Evolutionary conservation across 2,888 invertebrate species (phyloP), one percentile per base, ranked within the genome.

Genomic region (Drosophila paranaensis): DNA sequence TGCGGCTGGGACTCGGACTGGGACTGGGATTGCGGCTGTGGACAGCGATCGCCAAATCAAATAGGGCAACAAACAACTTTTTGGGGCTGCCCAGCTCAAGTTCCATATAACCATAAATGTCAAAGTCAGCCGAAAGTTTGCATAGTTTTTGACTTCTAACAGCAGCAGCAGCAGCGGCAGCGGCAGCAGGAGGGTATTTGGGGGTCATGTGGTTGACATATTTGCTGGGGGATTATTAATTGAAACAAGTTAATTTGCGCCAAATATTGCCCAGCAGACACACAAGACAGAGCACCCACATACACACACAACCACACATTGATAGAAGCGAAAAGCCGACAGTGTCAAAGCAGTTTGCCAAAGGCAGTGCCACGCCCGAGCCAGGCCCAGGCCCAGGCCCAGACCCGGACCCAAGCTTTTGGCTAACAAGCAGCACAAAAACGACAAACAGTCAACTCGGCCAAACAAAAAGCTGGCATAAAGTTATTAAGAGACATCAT

Each of bases 191-290:
- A 9, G 30, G 27, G 16, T 13, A 33, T n/a, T 35, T 10, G 39
- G 51, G 46, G 72, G 76, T 75, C 81, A 81, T 82, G 76, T 78
- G 85, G 88, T 90, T 91, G 91, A 91, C 91, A 91, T 91, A 91
- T 91, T 86, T 90, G 90, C 90, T 88, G 81, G 89, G 85, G 91
- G 90, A 91, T 91, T 91, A 91, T 91, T 91, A 91, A 91, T 91
- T 91, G 91, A 90, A 90, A 91, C 90, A 91, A 91, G 91, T 91
- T 91, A 91, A 91, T 91, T 91, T 92, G 82, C 82, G 83, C 91
- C 83, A 86, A 82, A 86, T 86, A 84, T 86, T 86, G 79, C 63
- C 67, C 73, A 70, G 75, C 77, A 42, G 45, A 50, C 43, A 65
- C 60, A 77, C 42, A 76, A 69, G 76, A 60, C 65, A 35, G 35